phyloP scores from a whole-genome alignment of 2,888 invertebrate species.

The Hoplodrina blanda region DNA sequence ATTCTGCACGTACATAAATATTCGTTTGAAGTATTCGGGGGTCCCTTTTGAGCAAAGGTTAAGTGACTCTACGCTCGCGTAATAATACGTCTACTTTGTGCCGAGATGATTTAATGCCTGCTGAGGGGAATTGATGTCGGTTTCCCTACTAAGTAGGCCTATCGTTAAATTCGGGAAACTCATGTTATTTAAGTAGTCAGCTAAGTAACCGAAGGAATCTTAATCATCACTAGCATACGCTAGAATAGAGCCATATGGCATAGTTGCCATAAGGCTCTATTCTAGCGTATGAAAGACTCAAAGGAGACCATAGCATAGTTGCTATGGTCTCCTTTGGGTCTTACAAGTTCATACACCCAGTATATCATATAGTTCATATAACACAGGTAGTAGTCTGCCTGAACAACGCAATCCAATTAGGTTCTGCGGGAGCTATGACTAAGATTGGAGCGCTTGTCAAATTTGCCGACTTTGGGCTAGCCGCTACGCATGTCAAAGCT shows the following conservation, averaged over 20 bases:
- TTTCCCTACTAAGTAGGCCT: conserved; percentile 8
- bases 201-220: conserved; percentile 4
- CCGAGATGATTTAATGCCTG: conserved; percentile 40
- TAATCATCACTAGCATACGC: neutral
- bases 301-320: no score
- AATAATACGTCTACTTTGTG: conserved; percentile 47
- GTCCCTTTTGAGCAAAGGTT: conserved; percentile 51
- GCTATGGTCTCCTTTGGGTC: conserved; percentile 6
- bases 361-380: neutral
- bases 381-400: conserved; percentile 5
- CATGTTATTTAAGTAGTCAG: conserved; percentile 18
- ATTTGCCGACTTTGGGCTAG: conserved; percentile 23
- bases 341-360: conserved; percentile 22
- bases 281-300: no score
- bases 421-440: conserved; percentile 7
- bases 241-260: neutral
- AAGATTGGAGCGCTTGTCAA: conserved; percentile 42
- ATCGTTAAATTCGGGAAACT: conserved; percentile 15
- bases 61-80: conserved; percentile 49
- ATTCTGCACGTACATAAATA: conserved; percentile 54
- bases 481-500: conserved; percentile 36
- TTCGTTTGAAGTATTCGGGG: conserved; percentile 53
- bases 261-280: no score
- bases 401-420: conserved; percentile 38
- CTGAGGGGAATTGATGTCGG: conserved; percentile 29